phyloP scores from a whole-genome alignment of 2,797 vertebrate genomes.

The Pangasius djambal region DNA sequence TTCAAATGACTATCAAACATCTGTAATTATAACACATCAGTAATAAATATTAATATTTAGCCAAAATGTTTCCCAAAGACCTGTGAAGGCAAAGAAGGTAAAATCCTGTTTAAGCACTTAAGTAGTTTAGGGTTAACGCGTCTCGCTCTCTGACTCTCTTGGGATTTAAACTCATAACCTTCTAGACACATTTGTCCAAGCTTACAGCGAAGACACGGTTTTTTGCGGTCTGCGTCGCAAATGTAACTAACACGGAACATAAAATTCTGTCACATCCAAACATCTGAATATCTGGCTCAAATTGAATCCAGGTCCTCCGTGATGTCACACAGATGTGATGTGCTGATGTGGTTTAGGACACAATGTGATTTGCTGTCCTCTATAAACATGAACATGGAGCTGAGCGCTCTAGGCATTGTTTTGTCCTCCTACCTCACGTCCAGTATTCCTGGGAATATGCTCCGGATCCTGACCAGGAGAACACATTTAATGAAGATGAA shows the following conservation, averaged over 20 bases:
- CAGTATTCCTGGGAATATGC: background rate
- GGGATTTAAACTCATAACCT: background rate
- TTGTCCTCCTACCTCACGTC: background rate
- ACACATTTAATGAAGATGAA: background rate
- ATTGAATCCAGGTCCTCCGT: slow-evolving; percentile 1
- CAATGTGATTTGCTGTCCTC: slow-evolving; percentile 25
- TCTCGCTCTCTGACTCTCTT: background rate
- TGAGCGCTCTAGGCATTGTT: background rate
- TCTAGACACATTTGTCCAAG: background rate
- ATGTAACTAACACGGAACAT: background rate
- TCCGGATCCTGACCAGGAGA: background rate
- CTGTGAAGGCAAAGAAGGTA: background rate
- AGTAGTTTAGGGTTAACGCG: background rate
- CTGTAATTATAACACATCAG: background rate
- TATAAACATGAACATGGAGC: slow-evolving; percentile 6
- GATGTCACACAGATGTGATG: slow-evolving; percentile 7
- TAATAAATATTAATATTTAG: background rate
- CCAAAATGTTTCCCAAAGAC: background rate
- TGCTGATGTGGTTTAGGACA: slow-evolving; percentile 23
- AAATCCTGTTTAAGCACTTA: background rate
- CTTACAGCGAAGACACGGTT: background rate
- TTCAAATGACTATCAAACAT: background rate
- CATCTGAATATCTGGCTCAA: background rate
- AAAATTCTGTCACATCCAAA: background rate
- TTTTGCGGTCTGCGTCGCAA: background rate